A percentile compares a stretch with the other conserved stretches of the same genome.
These are phyloP conservation scores for Pristis pectinata DNA, from an alignment of 2,797 vertebrate genomes.

Conservation along the genomic window DNA sequence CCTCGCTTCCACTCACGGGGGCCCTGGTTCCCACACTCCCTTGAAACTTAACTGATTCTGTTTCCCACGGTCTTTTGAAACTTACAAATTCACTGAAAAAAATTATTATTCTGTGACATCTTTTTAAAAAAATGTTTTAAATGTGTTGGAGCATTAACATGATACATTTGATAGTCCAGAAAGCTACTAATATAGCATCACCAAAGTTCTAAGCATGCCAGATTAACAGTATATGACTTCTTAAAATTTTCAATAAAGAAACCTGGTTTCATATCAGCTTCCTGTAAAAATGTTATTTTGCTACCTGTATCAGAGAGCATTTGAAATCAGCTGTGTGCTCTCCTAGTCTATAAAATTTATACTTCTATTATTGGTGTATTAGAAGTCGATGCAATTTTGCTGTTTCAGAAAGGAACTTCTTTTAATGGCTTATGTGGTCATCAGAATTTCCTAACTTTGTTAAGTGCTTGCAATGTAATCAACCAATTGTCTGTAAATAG, in stretches of 20 bases:
- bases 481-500: neutral
- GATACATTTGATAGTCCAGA: too few species aligned
- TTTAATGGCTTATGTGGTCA: neutral
- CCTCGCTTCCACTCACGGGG: too few species aligned
- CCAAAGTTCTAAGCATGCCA: too few species aligned
- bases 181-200: too few species aligned
- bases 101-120: too few species aligned
- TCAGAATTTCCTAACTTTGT: neutral
- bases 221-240: too few species aligned
- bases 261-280: neutral
- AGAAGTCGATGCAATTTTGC: neutral
- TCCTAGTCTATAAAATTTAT: neutral
- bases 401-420: neutral
- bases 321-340: neutral
- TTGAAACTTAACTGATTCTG: too few species aligned
- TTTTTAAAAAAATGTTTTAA: too few species aligned
- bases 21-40: too few species aligned
- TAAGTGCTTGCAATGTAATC: neutral
- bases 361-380: neutral
- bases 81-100: too few species aligned
- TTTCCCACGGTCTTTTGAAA: too few species aligned
- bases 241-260: neutral
- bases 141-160: too few species aligned
- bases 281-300: neutral
- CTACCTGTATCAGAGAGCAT: neutral